Percentiles rank a stretch among this genome's conserved stretches.
phyloP scores from a whole-genome alignment of 1,140 invertebrate genomes.

The Pseudachorutes palmiensis region DNA sequence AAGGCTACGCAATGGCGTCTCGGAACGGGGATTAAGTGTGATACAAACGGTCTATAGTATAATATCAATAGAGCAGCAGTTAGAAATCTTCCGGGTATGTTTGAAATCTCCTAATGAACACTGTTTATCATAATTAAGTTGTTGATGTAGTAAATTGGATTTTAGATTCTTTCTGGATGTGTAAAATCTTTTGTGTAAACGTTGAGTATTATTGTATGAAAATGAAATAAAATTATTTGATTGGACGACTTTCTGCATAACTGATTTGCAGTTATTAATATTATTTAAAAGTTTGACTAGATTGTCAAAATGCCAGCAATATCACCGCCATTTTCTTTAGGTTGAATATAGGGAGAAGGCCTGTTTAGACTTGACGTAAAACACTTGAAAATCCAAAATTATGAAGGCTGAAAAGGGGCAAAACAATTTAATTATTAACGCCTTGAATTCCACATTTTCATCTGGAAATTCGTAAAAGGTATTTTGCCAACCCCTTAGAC shows the following conservation, averaged over 20 bases:
- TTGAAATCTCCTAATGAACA: neutral
- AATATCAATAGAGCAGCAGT: neutral
- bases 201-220: neutral
- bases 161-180: neutral
- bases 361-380: no score
- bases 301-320: no score
- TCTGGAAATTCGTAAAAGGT: no score
- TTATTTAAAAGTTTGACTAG: no score
- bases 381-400: no score
- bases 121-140: neutral
- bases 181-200: neutral
- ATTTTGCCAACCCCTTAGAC: no score
- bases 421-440: neutral
- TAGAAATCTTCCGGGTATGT: neutral
- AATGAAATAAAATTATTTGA: neutral
- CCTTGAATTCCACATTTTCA: no score
- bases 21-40: neutral
- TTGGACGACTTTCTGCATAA: neutral
- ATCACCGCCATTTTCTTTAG: neutral
- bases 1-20: neutral
- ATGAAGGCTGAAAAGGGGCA: no score
- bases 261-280: no score
- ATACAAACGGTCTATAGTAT: conserved; percentile 1
- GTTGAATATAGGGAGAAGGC: no score
- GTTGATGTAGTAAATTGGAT: neutral